Base-by-base conservation (phyloP, 2,113 vertebrate species). In the Speoplatyrhinus poulsoni region DNA sequence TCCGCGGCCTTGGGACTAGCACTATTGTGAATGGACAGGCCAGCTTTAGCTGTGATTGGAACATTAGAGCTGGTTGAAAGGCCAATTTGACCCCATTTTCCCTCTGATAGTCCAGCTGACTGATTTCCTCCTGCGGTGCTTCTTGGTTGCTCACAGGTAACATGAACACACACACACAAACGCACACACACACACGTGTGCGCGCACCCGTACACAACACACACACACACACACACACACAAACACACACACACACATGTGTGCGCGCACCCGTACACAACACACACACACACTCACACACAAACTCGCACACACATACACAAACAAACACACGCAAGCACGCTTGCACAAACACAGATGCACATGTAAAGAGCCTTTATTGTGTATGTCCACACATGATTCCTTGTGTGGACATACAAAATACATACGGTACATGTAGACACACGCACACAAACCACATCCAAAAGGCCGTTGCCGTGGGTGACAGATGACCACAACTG, bases 61-160 rank as follows among this genome's bases (percentile, higher is more conserved):
- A 92, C 88, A 91, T 92, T 88, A 91, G 77, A 70, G 75, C 75
- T 52, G 62, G 59, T 77, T 85, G 19, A 19, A 90, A 88, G 76
- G 87, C 75, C 89, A 90, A 89, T 89, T 90, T 92, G 90, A 92
- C 88, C 91, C 88, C 86, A 76, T 90, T 92, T 91, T 86, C 65
- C 77, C 73, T 63, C 41, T 72, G 81, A 83, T 80, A 80, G 77
- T 72, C 82, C 79, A 75, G 75, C 68, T 78, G 82, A 85, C 78
- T 72, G 68, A 87, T 89, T 91, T 88, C 83, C 83, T 82, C 72
- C 62, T 17, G 55, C 56, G n/a, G 50, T 41, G 54, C 17, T 17
- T 57, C 16, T 55, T 17, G 57, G n/a, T 80, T 36, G 77, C 88
- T 81, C 9, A 6, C 55, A 76, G 81, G 71, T 65, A 59, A 70